A percentile compares a stretch with the other conserved stretches of the same genome.
These are phyloP conservation scores for Tenthredo amoena DNA, from an alignment of 2,888 invertebrate species.

Conservation along the genomic window DNA sequence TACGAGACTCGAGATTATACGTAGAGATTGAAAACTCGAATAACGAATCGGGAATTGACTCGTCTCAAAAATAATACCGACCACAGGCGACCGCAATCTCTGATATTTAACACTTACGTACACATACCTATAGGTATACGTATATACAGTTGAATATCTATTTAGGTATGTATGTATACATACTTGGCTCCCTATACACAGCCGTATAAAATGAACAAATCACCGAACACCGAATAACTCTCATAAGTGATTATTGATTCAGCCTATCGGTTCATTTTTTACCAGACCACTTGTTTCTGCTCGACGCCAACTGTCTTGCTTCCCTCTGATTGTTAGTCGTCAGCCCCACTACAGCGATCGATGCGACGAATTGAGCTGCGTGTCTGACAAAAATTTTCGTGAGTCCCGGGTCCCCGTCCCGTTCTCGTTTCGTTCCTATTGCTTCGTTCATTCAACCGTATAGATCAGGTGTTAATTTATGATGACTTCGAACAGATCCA, in stretches of 20 bases:
- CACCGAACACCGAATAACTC: not conserved
- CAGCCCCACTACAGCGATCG: slow-evolving; percentile 3
- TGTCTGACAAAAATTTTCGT: not conserved
- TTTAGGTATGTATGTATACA: not conserved
- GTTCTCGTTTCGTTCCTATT: not conserved
- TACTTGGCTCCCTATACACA: not conserved
- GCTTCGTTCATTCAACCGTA: not conserved
- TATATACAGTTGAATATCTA: not conserved
- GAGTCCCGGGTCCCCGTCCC: not conserved
- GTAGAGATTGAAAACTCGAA: not conserved
- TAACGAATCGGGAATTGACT: not conserved
- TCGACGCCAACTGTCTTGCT: slow-evolving; percentile 7
- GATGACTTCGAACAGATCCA: no score
- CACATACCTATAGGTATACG: no score
- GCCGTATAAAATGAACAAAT: not conserved
- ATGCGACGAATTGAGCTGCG: slow-evolving; percentile 12
- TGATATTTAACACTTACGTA: not conserved
- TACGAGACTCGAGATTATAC: not conserved
- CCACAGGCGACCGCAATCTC: not conserved
- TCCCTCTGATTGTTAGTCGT: not conserved
- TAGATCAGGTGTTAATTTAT: not conserved
- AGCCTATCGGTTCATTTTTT: not conserved
- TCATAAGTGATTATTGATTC: not conserved
- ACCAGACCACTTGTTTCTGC: slow-evolving; percentile 17
- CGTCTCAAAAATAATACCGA: not conserved